phyloP scores from a whole-genome alignment of 2,797 vertebrate genomes.

The Cossypha niveicapilla region DNA sequence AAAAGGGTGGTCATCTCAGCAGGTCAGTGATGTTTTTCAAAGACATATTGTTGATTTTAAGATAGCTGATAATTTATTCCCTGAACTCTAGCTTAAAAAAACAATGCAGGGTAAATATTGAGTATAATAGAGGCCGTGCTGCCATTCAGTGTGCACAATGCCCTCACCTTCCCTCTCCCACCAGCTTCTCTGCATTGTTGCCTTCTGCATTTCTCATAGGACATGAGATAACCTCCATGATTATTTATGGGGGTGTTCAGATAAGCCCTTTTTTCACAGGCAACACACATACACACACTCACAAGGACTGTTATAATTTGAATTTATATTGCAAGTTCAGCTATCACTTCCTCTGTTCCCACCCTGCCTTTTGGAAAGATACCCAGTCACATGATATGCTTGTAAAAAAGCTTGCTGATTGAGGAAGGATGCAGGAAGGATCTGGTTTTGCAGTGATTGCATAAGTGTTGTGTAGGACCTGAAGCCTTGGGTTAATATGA shows the following conservation, averaged over 20 bases:
- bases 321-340: slow-evolving; percentile 48
- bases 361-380: slow-evolving; percentile 57
- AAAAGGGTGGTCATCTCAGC: neutral
- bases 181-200: slow-evolving; percentile 13
- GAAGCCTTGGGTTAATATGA: neutral
- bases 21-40: slow-evolving; percentile 15
- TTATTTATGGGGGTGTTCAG: slow-evolving; percentile 19
- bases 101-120: slow-evolving; percentile 12
- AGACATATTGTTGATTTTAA: neutral
- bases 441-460: slow-evolving; percentile 46
- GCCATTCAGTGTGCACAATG: slow-evolving; percentile 9
- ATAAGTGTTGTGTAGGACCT: neutral
- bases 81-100: slow-evolving; percentile 27
- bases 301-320: slow-evolving; percentile 32
- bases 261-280: slow-evolving; percentile 40
- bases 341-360: slow-evolving; percentile 50
- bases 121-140: neutral
- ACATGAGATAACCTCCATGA: neutral
- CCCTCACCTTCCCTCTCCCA: slow-evolving; percentile 12
- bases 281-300: neutral
- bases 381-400: slow-evolving; percentile 28
- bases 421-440: slow-evolving; percentile 64
- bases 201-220: neutral
- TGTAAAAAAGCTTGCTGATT: slow-evolving; percentile 43
- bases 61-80: slow-evolving; percentile 19